Evolutionary conservation across 2,888 invertebrate genomes (phyloP).

Genomic region (Limulus polyphemus): DNA sequence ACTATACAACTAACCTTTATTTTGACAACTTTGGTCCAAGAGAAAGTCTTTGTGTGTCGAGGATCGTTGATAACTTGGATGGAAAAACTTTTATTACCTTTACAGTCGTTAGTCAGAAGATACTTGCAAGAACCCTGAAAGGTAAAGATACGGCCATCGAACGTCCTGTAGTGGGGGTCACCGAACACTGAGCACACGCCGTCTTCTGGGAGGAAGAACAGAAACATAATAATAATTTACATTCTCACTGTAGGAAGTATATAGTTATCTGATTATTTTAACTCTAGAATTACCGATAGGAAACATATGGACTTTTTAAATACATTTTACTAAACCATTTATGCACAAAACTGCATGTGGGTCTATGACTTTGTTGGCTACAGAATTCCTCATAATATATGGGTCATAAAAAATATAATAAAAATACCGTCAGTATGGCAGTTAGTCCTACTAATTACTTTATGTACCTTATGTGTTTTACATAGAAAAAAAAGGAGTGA

Average conservation of each 20-base stretch:
- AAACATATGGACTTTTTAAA: background rate
- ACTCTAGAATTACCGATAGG: background rate
- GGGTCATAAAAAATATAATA: too few relatives aligned
- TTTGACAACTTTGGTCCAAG: conserved; percentile 80
- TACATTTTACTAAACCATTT: too few relatives aligned
- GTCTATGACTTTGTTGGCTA: too few relatives aligned
- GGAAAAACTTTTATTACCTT: conserved; percentile 51
- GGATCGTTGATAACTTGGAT: conserved; percentile 64
- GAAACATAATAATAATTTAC: background rate
- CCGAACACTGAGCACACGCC: conserved; percentile 22
- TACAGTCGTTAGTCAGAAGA: conserved; percentile 70
- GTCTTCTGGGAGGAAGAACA: conserved; percentile 9
- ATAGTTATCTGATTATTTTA: background rate
- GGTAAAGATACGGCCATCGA: conserved; percentile 84
- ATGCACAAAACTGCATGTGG: too few relatives aligned
- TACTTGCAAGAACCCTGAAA: conserved; percentile 88
- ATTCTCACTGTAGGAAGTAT: too few relatives aligned
- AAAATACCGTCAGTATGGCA: too few relatives aligned
- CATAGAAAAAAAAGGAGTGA: too few relatives aligned
- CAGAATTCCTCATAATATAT: too few relatives aligned
- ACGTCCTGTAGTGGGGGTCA: conserved; percentile 72
- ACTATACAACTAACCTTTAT: conserved; percentile 45
- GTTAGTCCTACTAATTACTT: too few relatives aligned
- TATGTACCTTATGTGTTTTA: too few relatives aligned
- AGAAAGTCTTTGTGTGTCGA: conserved; percentile 62